Evolutionary conservation across 2,888 invertebrate species (phyloP).

Genomic region (Abrostola tripartita): DNA sequence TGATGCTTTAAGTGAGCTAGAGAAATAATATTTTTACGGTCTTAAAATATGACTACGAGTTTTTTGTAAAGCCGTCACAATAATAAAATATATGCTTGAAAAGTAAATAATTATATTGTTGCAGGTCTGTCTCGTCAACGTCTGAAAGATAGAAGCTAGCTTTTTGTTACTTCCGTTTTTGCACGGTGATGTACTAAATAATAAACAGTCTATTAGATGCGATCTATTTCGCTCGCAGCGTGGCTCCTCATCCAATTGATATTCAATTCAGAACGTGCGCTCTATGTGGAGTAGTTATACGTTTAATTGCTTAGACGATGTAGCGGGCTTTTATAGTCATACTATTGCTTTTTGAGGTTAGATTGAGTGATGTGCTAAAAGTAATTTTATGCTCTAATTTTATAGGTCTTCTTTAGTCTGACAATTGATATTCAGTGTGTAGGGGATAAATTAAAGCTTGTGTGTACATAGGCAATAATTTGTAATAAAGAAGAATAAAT

Average conservation of each 20-base stretch:
- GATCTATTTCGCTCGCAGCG: conserved; percentile 57
- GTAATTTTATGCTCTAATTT: conserved; percentile 3
- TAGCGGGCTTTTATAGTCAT: conserved; percentile 16
- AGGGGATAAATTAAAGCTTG: too few species aligned
- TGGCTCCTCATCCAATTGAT: conserved; percentile 53
- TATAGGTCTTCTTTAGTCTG: too few species aligned
- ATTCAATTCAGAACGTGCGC: conserved; percentile 56
- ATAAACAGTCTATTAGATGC: conserved; percentile 54
- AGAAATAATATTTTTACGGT: neutral
- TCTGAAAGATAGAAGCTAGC: conserved; percentile 28
- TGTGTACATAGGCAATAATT: neutral
- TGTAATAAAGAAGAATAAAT: conserved; percentile 25
- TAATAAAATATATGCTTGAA: neutral
- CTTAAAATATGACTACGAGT: neutral
- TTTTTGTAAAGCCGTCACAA: neutral
- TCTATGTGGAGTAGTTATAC: conserved; percentile 38
- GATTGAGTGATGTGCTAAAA: conserved; percentile 12
- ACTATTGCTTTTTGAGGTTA: conserved; percentile 10
- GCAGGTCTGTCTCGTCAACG: conserved; percentile 14
- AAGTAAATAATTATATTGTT: conserved; percentile 10
- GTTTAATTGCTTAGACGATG: conserved; percentile 43
- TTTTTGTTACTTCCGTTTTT: conserved; percentile 42
- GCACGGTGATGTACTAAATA: conserved; percentile 30
- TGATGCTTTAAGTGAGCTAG: too few species aligned
- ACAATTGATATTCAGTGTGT: too few species aligned